These are phyloP conservation scores for Morbakka virulenta DNA, from an alignment of 30 jellyfish, hydroid and myxozoan genomes.

Conservation along the genomic window DNA sequence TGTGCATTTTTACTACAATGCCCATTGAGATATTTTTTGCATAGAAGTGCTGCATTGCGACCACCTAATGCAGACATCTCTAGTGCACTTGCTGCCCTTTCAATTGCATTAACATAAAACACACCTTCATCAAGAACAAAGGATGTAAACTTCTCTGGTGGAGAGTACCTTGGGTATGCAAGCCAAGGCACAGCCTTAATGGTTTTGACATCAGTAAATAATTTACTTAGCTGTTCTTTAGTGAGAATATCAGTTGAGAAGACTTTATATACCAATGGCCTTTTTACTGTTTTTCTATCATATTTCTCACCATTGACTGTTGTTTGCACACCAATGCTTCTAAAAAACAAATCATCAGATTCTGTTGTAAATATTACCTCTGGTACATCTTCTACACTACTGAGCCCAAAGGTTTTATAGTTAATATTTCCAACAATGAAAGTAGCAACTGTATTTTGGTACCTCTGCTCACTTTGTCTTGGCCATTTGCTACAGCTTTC, in stretches of 20 bases:
- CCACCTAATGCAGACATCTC: constrained; percentile 94
- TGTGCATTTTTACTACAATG: not conserved
- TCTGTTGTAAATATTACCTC: constrained; percentile 58
- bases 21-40: constrained; percentile 26
- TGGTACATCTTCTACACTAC: constrained; percentile 47
- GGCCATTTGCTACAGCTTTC: constrained; percentile 76
- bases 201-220: constrained; percentile 15
- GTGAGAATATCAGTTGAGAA: constrained; percentile 66
- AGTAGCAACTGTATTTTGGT: constrained; percentile 74
- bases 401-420: constrained; percentile 49
- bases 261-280: no score
- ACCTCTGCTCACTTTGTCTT: constrained; percentile 18
- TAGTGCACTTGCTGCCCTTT: constrained; percentile 91
- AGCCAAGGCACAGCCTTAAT: constrained; percentile 55
- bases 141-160: constrained; percentile 73
- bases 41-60: constrained; percentile 78
- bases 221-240: constrained; percentile 23
- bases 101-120: constrained; percentile 89
- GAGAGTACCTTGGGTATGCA: constrained; percentile 81
- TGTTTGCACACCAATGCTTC: constrained; percentile 51
- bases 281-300: constrained; percentile 17
- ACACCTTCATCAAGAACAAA: constrained; percentile 78
- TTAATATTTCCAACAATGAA: constrained; percentile 56
- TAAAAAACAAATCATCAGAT: constrained; percentile 17
- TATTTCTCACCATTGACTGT: constrained; percentile 35